Evolutionary conservation across 2,113 vertebrate species (phyloP).

Genomic region (Podarcis cretensis): DNA sequence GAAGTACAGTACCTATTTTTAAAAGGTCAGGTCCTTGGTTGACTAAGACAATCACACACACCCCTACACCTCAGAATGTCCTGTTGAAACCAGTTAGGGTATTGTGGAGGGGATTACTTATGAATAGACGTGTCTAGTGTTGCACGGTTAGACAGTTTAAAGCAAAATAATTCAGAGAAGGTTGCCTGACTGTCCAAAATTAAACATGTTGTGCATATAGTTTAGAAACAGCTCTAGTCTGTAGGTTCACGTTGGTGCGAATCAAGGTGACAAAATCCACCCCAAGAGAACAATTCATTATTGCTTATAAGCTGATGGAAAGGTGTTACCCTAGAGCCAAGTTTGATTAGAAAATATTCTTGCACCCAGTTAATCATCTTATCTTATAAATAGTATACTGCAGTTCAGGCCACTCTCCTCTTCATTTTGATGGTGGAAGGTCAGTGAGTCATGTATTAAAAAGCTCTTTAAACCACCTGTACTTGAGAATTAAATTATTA

Average conservation of each 20-base stretch:
- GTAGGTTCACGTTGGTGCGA: neutral
- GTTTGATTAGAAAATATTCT: slow-evolving; percentile 6
- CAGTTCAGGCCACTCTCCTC: neutral
- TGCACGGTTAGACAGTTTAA: neutral
- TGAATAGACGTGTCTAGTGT: neutral
- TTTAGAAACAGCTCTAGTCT: neutral
- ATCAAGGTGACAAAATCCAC: neutral
- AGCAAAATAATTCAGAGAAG: neutral
- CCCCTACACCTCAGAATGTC: neutral
- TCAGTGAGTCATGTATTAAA: neutral
- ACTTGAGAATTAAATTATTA: neutral
- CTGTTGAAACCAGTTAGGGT: neutral
- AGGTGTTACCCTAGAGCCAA: neutral
- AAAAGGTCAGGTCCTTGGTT: slow-evolving; percentile 18
- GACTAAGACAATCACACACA: neutral
- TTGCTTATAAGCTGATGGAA: neutral
- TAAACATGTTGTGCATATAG: neutral
- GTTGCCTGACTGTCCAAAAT: neutral
- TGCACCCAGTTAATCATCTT: slow-evolving; percentile 7
- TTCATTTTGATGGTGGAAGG: slow-evolving; percentile 5
- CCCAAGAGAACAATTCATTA: neutral
- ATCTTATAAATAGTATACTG: neutral
- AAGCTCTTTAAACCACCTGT: neutral
- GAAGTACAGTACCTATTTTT: slow-evolving; percentile 19
- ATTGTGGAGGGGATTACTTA: neutral